Evolutionary conservation across 1,140 invertebrate species (phyloP).

Genomic region (Latrodectus geometricus): DNA sequence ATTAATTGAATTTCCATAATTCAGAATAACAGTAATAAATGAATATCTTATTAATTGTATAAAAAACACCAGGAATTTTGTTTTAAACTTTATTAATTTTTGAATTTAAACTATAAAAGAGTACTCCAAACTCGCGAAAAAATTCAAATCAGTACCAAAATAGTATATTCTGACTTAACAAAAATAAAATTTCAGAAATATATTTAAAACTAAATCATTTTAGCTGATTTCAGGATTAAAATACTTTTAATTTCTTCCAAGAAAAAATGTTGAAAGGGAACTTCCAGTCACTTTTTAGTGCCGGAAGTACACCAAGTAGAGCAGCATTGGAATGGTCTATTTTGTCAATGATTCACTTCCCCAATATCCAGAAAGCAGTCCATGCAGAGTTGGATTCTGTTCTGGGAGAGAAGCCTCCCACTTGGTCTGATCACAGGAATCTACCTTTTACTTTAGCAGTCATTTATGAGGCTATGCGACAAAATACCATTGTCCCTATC

Average conservation of each 20-base stretch:
- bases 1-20: no score
- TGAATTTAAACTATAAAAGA: no score
- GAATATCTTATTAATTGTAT: no score
- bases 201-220: no score
- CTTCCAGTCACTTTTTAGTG: conserved; percentile 63
- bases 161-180: no score
- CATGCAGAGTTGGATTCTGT: conserved; percentile 64
- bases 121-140: no score
- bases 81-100: no score
- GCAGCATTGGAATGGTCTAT: conserved; percentile 64
- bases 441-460: conserved; percentile 65
- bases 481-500: conserved; percentile 62
- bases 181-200: no score
- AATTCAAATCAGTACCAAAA: no score
- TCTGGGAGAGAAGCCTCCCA: conserved; percentile 62
- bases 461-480: conserved; percentile 63
- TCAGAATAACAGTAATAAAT: no score
- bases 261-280: conserved; percentile 63
- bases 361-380: conserved; percentile 64
- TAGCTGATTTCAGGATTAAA: no score
- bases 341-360: conserved; percentile 58
- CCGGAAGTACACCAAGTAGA: conserved; percentile 65
- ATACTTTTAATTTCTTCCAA: background rate
- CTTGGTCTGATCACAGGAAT: conserved; percentile 53
- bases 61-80: no score